These are phyloP conservation scores for Xylocampa areola DNA, from an alignment of 2,888 invertebrate genomes.

Conservation along the genomic window DNA sequence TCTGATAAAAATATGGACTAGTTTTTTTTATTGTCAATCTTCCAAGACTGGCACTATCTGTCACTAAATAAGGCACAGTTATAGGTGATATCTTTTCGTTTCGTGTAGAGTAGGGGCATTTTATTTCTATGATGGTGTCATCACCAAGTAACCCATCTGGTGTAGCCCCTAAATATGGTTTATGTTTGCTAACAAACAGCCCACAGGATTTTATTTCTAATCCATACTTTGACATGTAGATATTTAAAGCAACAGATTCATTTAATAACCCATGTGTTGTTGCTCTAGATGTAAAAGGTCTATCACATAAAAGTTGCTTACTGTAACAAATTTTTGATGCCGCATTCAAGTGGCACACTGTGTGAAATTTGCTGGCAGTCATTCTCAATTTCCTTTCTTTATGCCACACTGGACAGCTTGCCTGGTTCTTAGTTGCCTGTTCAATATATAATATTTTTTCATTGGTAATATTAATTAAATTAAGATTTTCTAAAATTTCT, in stretches of 20 bases:
- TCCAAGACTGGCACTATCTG: slow-evolving; percentile 4
- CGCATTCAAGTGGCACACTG: slow-evolving; percentile 8
- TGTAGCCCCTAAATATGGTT: slow-evolving; percentile 39
- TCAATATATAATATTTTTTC: neutral
- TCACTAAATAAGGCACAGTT: slow-evolving; percentile 29
- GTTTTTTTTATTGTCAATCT: slow-evolving; percentile 17
- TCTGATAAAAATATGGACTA: slow-evolving; percentile 18
- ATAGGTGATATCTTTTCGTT: slow-evolving; percentile 19
- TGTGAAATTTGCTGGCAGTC: slow-evolving; percentile 7
- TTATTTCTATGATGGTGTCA: slow-evolving; percentile 48
- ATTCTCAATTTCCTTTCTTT: neutral
- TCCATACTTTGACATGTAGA: neutral
- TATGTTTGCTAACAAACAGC: slow-evolving; percentile 21
- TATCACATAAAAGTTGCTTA: neutral
- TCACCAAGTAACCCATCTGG: slow-evolving; percentile 44
- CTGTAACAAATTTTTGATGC: neutral
- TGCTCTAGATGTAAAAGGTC: slow-evolving; percentile 2
- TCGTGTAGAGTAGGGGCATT: slow-evolving; percentile 42
- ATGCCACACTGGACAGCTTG: neutral
- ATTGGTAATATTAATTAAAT: neutral
- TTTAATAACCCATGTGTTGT: slow-evolving; percentile 10
- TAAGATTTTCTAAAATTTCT: neutral
- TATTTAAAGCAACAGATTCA: slow-evolving; percentile 2
- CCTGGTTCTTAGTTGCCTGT: neutral
- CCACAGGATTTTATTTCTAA: slow-evolving; percentile 18